phyloP scores from a whole-genome alignment of 2,888 invertebrate genomes.

The Theretra japonica region DNA sequence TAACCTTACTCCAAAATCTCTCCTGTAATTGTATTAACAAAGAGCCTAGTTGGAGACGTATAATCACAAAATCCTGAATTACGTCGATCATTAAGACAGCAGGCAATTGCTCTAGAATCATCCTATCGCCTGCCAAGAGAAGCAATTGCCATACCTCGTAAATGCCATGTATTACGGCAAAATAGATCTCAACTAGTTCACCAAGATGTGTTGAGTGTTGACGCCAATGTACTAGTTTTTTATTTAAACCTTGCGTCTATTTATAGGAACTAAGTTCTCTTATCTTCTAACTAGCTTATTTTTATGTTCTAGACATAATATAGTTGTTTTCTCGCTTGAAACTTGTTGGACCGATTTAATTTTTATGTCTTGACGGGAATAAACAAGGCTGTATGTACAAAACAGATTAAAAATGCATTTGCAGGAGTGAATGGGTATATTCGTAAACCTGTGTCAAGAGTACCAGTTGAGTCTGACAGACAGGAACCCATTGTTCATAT shows the following conservation, averaged over 20 bases:
- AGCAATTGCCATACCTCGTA: not conserved
- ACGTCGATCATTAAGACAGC: not conserved
- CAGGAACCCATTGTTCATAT: too few species aligned
- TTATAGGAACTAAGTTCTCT: not conserved
- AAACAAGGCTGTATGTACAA: too few species aligned
- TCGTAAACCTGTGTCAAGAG: too few species aligned
- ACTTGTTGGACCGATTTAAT: too few species aligned
- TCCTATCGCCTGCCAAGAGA: not conserved
- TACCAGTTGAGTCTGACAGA: too few species aligned
- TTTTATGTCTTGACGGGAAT: too few species aligned
- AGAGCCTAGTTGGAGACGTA: not conserved
- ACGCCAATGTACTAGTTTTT: not conserved
- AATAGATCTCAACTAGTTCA: conserved; percentile 6
- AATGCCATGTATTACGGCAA: conserved; percentile 5
- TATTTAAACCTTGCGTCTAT: not conserved
- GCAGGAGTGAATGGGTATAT: too few species aligned
- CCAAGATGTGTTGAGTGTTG: conserved; percentile 22
- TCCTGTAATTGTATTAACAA: too few species aligned
- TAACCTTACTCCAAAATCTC: too few species aligned
- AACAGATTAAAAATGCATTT: too few species aligned
- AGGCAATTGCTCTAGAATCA: not conserved
- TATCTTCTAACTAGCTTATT: not conserved
- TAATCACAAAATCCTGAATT: not conserved
- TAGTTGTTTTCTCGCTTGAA: too few species aligned
- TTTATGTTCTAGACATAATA: not conserved